Evolutionary conservation across 2,888 invertebrate species (phyloP), one percentile per base, ranked within the genome.

Genomic region (Diachrysia chrysitis): DNA sequence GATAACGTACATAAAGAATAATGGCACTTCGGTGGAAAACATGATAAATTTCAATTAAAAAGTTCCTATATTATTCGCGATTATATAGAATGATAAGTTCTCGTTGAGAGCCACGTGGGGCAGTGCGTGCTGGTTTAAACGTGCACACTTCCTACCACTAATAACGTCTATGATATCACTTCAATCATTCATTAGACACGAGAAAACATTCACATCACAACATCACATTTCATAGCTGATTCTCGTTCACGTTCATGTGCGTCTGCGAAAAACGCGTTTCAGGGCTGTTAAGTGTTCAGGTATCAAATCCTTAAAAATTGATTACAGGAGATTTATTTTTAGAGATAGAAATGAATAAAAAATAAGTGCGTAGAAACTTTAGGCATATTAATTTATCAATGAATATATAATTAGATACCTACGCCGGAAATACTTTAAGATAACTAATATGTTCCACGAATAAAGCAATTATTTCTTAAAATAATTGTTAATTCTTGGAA

Each of bases 131-230:
- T 64, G 63, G 58, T 64, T 48, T 32, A 56, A 76, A 68, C 71
- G 76, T 76, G 78, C 76, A 66, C 67, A 73, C 73, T 79, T 81
- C 76, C 74, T 79, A 83, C 68, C 69, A 78, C 64, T 82, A 81
- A 78, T 78, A 72, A 63, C 63, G 69, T 76, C 71, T 76, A 79
- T 83, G 83, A 84, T 83, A 85, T 86, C 83, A 85, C 79, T 80
- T 56, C 57, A 79, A 78, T 76, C 78, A 82, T 80, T 82, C 76
- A 81, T 77, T 78, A 75, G 74, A 72, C 69, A 70, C 70, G 48
- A 75, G 48, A 69, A 71, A 76, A n/a, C n/a, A n/a, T n/a, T 78
- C 81, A 83, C 80, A 74, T 77, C 76, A 66, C 58, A 61, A 66
- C 54, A 57, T 57, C 58, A 67, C 54, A 58, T 66, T 66, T 66